Evolutionary conservation across 1,140 invertebrate species (phyloP).

Genomic region (Conus ventricosus): DNA sequence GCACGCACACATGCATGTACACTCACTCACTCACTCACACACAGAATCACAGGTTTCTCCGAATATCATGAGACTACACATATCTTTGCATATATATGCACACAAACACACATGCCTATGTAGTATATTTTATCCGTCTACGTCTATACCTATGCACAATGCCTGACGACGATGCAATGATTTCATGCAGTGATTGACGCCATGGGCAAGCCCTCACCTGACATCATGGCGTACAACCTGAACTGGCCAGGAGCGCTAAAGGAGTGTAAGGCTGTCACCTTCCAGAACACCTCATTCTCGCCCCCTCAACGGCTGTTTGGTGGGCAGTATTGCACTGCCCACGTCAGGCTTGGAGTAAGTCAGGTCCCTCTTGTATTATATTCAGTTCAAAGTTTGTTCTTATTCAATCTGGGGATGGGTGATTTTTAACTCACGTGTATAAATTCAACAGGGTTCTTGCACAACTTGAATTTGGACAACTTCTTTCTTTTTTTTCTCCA

Average conservation of each 20-base stretch:
- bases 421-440: too few relatives aligned
- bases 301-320: background rate
- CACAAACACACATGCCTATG: background rate
- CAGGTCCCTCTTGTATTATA: background rate
- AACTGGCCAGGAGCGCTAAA: slow-evolving; percentile 41
- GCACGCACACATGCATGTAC: too few relatives aligned
- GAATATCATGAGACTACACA: background rate
- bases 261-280: slow-evolving; percentile 30
- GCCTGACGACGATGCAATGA: background rate
- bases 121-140: background rate
- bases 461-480: too few relatives aligned
- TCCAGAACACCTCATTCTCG: background rate
- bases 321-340: background rate
- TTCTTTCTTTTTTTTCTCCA: too few relatives aligned
- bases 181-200: slow-evolving; percentile 47
- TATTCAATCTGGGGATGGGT: too few relatives aligned
- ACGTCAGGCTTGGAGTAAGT: background rate
- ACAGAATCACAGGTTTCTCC: background rate
- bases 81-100: background rate
- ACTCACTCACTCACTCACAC: background rate
- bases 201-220: slow-evolving; percentile 36
- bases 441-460: too few relatives aligned
- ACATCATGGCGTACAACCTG: slow-evolving; percentile 29
- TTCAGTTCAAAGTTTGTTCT: too few relatives aligned
- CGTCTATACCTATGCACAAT: background rate